phyloP scores from a whole-genome alignment of 2,888 invertebrate species.

The Chrysina gloriosa region DNA sequence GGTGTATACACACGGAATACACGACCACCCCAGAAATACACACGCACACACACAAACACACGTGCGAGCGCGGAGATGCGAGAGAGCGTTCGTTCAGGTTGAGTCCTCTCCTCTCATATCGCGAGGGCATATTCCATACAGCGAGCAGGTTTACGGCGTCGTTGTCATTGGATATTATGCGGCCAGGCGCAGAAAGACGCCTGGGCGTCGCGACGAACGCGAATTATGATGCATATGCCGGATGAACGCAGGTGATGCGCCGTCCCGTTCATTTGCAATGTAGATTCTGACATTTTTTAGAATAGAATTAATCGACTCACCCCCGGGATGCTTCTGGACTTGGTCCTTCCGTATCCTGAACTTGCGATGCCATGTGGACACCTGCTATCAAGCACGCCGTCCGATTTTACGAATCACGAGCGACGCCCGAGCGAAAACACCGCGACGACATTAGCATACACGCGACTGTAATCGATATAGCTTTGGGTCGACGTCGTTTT shows the following conservation, averaged over 20 bases:
- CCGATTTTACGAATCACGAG: background rate
- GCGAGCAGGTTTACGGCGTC: slow-evolving; percentile 51
- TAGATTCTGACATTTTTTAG: too few species aligned
- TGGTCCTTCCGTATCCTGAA: too few species aligned
- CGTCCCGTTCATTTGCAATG: too few species aligned
- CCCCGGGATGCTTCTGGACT: too few species aligned
- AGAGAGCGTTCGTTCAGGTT: slow-evolving; percentile 52
- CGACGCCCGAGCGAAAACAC: slow-evolving; percentile 45
- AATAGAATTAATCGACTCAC: too few species aligned
- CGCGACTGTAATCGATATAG: slow-evolving; percentile 60
- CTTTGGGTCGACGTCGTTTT: slow-evolving; percentile 19
- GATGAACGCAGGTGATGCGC: background rate
- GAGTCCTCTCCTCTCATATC: slow-evolving; percentile 62
- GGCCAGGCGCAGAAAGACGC: slow-evolving; percentile 52
- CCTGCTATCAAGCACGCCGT: too few species aligned
- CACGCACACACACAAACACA: background rate
- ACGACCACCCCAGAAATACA: too few species aligned
- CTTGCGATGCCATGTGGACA: too few species aligned
- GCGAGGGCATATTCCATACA: slow-evolving; percentile 16
- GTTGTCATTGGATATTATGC: slow-evolving; percentile 61
- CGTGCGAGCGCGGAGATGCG: background rate
- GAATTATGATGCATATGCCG: background rate
- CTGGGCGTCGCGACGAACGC: background rate
- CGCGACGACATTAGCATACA: slow-evolving; percentile 61
- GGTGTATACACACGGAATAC: too few species aligned